Percentiles rank a stretch among this genome's conserved stretches.
Evolutionary conservation across 2,797 vertebrate genomes (phyloP).

Genomic region (Danio choprae): DNA sequence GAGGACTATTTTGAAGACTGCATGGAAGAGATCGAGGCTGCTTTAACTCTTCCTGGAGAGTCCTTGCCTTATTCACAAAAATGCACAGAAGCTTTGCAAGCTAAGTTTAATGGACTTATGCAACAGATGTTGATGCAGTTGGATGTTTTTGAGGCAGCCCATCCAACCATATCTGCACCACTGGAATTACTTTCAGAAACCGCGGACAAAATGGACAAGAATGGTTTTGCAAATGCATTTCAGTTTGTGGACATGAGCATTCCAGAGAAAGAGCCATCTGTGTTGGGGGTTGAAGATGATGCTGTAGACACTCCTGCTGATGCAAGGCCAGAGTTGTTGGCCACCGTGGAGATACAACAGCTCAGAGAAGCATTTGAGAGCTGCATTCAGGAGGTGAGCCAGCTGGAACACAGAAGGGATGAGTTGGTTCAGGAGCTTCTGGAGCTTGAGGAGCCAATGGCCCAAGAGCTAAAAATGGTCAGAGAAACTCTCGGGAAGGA

Average conservation of each 20-base stretch:
- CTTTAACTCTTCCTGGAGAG: constrained; percentile 50
- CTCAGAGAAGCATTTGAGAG: constrained; percentile 83
- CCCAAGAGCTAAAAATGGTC: constrained; percentile 81
- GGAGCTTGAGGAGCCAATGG: constrained; percentile 79
- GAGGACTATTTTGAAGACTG: constrained; percentile 57
- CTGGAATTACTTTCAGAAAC: constrained; percentile 44
- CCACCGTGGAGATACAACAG: constrained; percentile 64
- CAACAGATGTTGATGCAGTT: constrained; percentile 60
- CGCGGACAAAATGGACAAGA: constrained; percentile 19
- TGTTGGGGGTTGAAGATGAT: constrained; percentile 44
- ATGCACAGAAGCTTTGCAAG: constrained; percentile 52
- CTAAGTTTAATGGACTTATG: constrained; percentile 61
- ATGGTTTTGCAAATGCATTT: constrained; percentile 22
- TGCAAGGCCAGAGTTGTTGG: constrained; percentile 18
- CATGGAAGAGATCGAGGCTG: constrained; percentile 58
- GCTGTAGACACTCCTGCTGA: neutral
- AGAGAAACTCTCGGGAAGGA: constrained; percentile 83
- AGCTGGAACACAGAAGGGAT: constrained; percentile 82
- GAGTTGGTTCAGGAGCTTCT: constrained; percentile 84
- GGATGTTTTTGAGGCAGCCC: constrained; percentile 57
- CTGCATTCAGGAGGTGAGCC: constrained; percentile 85
- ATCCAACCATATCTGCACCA: constrained; percentile 49
- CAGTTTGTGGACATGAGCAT: constrained; percentile 54
- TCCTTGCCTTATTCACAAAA: constrained; percentile 46
- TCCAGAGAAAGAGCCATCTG: constrained; percentile 64